Conservation (phyloP, 2,888 invertebrate genomes). For the Cybosia mesomella region DNA sequence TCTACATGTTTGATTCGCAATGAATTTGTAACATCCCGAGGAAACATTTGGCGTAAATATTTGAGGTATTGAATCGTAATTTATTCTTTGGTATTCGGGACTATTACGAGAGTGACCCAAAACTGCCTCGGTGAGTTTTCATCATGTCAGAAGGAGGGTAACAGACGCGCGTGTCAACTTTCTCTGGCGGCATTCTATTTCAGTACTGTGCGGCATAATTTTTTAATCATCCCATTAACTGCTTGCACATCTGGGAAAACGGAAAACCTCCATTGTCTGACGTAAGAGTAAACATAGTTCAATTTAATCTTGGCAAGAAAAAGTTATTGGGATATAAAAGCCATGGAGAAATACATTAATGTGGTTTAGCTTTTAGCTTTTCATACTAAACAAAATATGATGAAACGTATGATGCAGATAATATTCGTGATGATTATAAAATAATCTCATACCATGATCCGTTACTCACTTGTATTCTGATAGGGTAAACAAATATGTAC, state of each 20-base stretch:
- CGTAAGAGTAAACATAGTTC: constrained; percentile 29
- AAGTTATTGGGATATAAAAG: background rate
- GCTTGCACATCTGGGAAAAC: constrained; percentile 60
- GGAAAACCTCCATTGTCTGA: constrained; percentile 66
- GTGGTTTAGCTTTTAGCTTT: background rate
- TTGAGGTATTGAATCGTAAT: constrained; percentile 54
- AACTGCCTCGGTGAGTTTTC: constrained; percentile 75
- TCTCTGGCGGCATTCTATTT: constrained; percentile 77
- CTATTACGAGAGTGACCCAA: constrained; percentile 77
- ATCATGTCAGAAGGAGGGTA: constrained; percentile 67
- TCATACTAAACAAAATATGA: background rate
- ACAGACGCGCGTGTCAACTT: constrained; percentile 75
- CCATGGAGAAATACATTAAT: background rate
- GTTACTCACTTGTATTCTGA: constrained; percentile 19
- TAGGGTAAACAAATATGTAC: constrained; percentile 34
- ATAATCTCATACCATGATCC: background rate
- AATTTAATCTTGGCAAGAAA: background rate
- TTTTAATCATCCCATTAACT: constrained; percentile 65
- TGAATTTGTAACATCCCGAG: constrained; percentile 57
- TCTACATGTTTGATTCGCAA: constrained; percentile 54
- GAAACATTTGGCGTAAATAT: constrained; percentile 59
- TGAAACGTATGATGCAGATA: background rate
- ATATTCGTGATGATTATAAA: background rate
- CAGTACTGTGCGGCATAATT: constrained; percentile 65
- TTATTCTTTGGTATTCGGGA: constrained; percentile 71